phyloP scores from a whole-genome alignment of 2,113 vertebrate genomes.

The Sphaerodactylus townsendi region DNA sequence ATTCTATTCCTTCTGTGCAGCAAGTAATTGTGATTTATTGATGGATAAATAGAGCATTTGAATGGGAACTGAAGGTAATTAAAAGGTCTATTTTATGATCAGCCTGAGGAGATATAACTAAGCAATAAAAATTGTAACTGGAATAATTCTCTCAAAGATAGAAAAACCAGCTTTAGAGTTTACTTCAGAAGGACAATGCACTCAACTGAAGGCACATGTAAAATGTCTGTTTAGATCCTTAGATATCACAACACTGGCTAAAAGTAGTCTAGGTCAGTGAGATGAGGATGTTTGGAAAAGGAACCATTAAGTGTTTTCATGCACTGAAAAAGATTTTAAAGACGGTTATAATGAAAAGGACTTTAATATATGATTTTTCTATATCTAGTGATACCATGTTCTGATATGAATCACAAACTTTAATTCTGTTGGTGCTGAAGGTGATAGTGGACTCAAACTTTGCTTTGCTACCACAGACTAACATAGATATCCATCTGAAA shows the following conservation, averaged over 20 bases:
- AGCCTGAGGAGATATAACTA: slow-evolving; percentile 41
- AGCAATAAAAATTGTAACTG: slow-evolving; percentile 26
- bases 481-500: background rate
- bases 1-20: background rate
- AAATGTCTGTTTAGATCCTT: background rate
- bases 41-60: slow-evolving; percentile 45
- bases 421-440: background rate
- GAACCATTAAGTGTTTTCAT: background rate
- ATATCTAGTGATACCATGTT: background rate
- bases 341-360: background rate
- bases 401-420: background rate
- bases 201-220: slow-evolving; percentile 10
- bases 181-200: slow-evolving; percentile 13
- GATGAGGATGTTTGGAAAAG: background rate
- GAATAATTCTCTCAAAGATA: slow-evolving; percentile 8
- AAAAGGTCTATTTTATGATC: slow-evolving; percentile 39
- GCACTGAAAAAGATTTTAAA: background rate
- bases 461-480: too few relatives aligned
- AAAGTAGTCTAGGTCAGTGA: background rate
- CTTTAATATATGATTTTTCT: background rate
- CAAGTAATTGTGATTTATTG: slow-evolving; percentile 22
- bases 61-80: slow-evolving; percentile 30
- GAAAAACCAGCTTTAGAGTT: slow-evolving; percentile 4
- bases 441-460: too few relatives aligned
- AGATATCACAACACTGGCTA: background rate